Evolutionary conservation across 2,797 vertebrate genomes (phyloP), one percentile per base, ranked within the genome.

Genomic region (Taenioides sp.): DNA sequence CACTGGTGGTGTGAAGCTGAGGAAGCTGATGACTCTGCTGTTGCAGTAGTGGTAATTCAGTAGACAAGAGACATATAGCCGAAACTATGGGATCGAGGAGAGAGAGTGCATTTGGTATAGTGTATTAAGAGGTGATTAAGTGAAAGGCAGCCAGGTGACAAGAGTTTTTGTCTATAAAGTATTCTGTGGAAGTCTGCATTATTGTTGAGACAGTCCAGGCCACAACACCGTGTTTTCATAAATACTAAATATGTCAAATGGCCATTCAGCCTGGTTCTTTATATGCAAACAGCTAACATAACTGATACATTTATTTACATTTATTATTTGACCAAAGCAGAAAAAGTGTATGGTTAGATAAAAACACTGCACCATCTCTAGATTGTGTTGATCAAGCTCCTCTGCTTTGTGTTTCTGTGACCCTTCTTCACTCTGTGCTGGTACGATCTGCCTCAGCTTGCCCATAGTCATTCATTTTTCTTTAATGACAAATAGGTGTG

Each of bases 361-460:
- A 54, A n/a, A n/a, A n/a, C 52, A 54, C 7, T 54, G 52, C 52
- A 54, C 52, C n/a, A 22, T 22, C 7, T 54, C 18, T 54, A 14
- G 43, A 4, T 54, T n/a, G 20, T 54, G 22, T 25, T 14, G 11
- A 23, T 23, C 14, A 27, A 58, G 11, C 28, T n/a, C n/a, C 3
- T 34, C 31, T n/a, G 28, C 31, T 34, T 4, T 63, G 7, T 37
- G 31, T 22, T 22, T 47, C 34, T 65, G 22, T 47, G 67, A 77
- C 67, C 79, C 72, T 73, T 70, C 75, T 80, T 77, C 77, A 67
- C 28, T 66, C 20, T 40, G 10, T 58, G 68, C 69, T 62, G 69
- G 63, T 78, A 71, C 63, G 75, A 87, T 92, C 77, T 91, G 90
- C 80, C 75, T 78, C 83, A 70, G 88, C 92, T 91, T 90, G 92